phyloP scores from a whole-genome alignment of 2,888 invertebrate species.

The Cordilura impudica region DNA sequence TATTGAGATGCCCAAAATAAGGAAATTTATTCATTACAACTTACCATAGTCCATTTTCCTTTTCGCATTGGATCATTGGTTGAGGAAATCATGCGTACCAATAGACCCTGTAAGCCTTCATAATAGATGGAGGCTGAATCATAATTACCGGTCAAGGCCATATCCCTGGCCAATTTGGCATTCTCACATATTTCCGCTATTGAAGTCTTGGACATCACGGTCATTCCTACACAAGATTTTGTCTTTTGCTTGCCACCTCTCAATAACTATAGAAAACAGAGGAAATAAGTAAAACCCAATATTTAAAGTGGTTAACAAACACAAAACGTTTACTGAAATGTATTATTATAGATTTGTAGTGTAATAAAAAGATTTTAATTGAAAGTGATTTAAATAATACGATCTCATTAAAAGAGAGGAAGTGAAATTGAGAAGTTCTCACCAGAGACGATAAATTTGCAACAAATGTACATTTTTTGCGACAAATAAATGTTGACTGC shows the following conservation, averaged over 20 bases:
- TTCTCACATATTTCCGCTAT: slow-evolving; percentile 96
- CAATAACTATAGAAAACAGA: slow-evolving; percentile 70
- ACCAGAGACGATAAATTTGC: too few species aligned
- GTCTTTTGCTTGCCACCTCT: slow-evolving; percentile 78
- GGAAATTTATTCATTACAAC: slow-evolving; percentile 59
- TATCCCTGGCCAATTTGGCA: slow-evolving; percentile 95
- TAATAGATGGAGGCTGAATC: slow-evolving; percentile 96
- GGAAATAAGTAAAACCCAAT: neutral
- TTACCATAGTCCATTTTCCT: slow-evolving; percentile 93
- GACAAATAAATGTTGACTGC: too few species aligned
- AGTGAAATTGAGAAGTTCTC: too few species aligned
- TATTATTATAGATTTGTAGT: too few species aligned
- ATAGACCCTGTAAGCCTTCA: slow-evolving; percentile 94
- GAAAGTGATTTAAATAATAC: too few species aligned
- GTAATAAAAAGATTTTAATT: too few species aligned
- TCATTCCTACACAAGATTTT: slow-evolving; percentile 80
- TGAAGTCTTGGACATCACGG: slow-evolving; percentile 90
- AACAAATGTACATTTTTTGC: too few species aligned
- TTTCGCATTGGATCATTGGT: slow-evolving; percentile 89
- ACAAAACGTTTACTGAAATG: too few species aligned
- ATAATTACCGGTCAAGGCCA: slow-evolving; percentile 96
- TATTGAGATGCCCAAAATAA: too few species aligned
- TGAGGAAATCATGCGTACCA: slow-evolving; percentile 88
- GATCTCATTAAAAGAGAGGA: too few species aligned
- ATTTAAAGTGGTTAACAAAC: too few species aligned